Evolutionary conservation across 2,797 vertebrate species (phyloP), one percentile per base, ranked within the genome.

Genomic region (Pipistrellus pygmaeus): DNA sequence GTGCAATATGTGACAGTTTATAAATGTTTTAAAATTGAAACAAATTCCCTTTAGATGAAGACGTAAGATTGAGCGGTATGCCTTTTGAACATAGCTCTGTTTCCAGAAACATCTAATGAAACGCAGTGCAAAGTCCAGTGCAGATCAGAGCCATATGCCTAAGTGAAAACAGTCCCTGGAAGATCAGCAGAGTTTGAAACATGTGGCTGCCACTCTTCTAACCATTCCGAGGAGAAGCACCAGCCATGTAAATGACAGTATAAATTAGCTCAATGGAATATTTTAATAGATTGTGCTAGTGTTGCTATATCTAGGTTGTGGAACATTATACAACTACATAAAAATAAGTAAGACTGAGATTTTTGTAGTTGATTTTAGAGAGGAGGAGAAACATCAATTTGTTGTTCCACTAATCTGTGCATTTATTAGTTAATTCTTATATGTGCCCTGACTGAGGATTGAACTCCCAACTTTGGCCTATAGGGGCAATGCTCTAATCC

Each of bases 111-210:
- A 1, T 44, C 62, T 88, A 80, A 86, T 81, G 91, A 87, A 94
- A 75, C 92, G 86, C 91, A 96, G 71, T 46, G 30, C 51, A 85
- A 88, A 83, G 83, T 91, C 46, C 71, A 78, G 71, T 71, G 38
- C 72, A 62, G 85, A 83, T 92, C 69, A 81, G 69, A 80, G 38
- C 78, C n/a, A 57, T 25, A 46, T 64, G 48, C 48, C 55, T 90
- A 68, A 91, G 80, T 75, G 69, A 48, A 94, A 82, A 80, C 21
- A 55, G 25, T 48, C 14, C 25, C 32, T 77, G 55, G 32, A 88
- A 91, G 10, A 76, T 46, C 13, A 41, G 92, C 12, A 15, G 86
- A 53, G 27, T 86, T 83, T 85, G 75, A 72, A 81, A 72, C 3
- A 27, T 0, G 1, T 62, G 60, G 35, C 21, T 64, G 30, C 18